phyloP scores from a whole-genome alignment of 2,113 vertebrate genomes.

The Bothrops jararaca region DNA sequence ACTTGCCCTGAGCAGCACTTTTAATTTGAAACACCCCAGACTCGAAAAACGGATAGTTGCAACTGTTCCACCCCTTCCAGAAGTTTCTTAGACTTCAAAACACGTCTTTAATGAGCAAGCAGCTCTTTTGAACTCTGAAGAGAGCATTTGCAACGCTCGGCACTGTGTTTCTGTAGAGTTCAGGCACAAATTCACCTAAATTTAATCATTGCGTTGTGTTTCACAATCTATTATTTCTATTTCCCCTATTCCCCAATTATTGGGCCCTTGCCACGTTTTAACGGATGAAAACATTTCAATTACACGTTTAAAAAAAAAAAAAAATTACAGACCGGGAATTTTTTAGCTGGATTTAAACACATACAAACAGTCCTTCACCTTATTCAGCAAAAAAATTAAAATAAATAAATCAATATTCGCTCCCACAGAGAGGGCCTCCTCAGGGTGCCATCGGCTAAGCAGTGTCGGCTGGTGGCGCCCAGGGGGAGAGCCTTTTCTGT shows the following conservation, averaged over 20 bases:
- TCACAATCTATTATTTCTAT: not conserved
- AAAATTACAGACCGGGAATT: not conserved
- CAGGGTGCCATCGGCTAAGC: no score
- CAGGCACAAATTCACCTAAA: not conserved
- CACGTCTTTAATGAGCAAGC: not conserved
- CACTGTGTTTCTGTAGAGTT: not conserved
- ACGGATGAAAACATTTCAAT: not conserved
- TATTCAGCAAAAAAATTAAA: not conserved
- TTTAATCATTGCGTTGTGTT: not conserved
- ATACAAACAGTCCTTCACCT: not conserved
- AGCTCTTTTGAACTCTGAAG: not conserved
- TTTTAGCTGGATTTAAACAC: not conserved
- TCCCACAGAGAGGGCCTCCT: no score
- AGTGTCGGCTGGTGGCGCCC: no score
- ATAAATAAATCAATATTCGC: not conserved
- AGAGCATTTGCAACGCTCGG: not conserved
- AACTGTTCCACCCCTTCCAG: not conserved
- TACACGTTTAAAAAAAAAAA: not conserved
- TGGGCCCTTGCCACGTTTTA: not conserved
- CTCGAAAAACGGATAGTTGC: no score
- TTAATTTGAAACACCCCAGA: no score
- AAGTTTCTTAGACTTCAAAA: not conserved
- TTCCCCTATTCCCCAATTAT: not conserved
- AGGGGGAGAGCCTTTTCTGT: no score
- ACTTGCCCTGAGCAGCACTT: no score